Evolutionary conservation across 2,888 invertebrate genomes (phyloP).

Genomic region (Fragum whitleyi): DNA sequence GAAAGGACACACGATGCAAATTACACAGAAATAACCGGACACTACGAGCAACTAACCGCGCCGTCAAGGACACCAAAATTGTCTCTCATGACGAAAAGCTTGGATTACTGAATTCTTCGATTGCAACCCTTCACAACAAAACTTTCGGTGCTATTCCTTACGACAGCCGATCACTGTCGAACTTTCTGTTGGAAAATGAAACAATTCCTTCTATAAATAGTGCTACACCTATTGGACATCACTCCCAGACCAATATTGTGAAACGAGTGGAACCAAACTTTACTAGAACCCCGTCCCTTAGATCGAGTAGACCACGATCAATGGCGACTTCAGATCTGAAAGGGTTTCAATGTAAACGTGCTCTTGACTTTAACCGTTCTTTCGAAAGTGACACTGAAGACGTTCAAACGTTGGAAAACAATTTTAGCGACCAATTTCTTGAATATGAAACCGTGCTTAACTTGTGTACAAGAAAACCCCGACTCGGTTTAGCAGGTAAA

Average conservation of each 20-base stretch:
- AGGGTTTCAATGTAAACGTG: constrained; percentile 35
- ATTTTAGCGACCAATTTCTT: not conserved
- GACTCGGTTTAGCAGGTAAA: not conserved
- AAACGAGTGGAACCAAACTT: constrained; percentile 7
- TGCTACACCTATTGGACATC: constrained; percentile 3
- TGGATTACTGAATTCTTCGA: not conserved
- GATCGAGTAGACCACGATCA: constrained; percentile 12
- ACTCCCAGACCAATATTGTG: not conserved
- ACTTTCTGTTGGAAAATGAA: constrained; percentile 16
- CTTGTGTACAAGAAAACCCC: constrained; percentile 21
- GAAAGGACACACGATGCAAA: not conserved
- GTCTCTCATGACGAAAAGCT: not conserved
- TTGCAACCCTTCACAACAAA: not conserved
- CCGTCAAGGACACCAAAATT: not conserved
- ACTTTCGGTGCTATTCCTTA: not conserved
- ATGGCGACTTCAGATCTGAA: constrained; percentile 37
- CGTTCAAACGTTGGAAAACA: not conserved
- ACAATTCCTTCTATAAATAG: constrained; percentile 19
- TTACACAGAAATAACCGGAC: not conserved
- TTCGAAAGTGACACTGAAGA: not conserved
- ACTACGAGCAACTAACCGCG: not conserved
- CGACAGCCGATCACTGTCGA: not conserved
- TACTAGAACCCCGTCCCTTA: constrained; percentile 6
- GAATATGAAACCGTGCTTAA: constrained; percentile 19
- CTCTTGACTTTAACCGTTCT: constrained; percentile 28